Evolutionary conservation across 1,140 invertebrate species (phyloP), one percentile per base, ranked within the genome.

Genomic region (Drosophila tropicalis): DNA sequence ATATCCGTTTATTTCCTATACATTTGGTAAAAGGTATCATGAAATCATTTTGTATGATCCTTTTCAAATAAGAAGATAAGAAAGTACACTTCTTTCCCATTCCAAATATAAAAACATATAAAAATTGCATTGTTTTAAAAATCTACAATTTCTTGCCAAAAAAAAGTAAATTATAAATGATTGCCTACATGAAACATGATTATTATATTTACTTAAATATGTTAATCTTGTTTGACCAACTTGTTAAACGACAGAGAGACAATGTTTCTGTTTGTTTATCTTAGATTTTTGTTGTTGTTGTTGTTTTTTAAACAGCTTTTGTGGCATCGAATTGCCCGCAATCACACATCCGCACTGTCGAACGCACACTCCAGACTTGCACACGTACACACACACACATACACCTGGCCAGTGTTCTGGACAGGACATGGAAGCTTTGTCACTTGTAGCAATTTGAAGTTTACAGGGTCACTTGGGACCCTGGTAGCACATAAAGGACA

Each of bases 391-490:
- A 32, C 36, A 29, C 25, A n/a, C 55, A 54, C 41, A 60, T 3
- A 25, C 22, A 85, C 81, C 81, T 79, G 72, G 47, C 62, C 62
- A 62, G 25, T 56, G 56, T 44, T 51, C 44, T 54, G 19, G 41
- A 39, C 55, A 25, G 55, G 51, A 63, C 41, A 25, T 34, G 41
- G 44, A 51, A 63, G 75, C 60, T 69, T 65, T 83, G 83, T 87
- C 67, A 79, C 72, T 73, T 79, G 83, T 83, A 82, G 83, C 83
- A 87, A 87, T 87, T 87, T 87, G 83, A 87, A 87, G 83, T 87
- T 87, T 87, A 87, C 83, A 87, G 83, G 83, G 79, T 87, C 83
- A 83, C 79, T 60, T 79, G 83, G 83, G 83, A 86, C 64, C 66
- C 25, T 29, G 71, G 66, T 64, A 60, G 79, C 41, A 70, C 67